Evolutionary conservation across 2,113 vertebrate species (phyloP), one percentile per base, ranked within the genome.

Genomic region (Butorides virescens): DNA sequence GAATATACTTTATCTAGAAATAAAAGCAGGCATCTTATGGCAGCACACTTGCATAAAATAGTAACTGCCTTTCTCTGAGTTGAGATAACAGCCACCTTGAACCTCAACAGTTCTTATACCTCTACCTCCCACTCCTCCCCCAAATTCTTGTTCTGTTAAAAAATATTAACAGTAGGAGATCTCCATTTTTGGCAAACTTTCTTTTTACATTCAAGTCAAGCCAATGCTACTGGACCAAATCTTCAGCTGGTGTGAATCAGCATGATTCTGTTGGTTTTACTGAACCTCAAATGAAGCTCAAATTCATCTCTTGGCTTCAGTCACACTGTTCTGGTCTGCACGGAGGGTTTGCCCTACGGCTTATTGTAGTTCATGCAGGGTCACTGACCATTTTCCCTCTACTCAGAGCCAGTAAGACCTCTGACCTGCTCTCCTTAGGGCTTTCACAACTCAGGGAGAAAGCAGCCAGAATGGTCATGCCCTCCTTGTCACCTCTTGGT

Each of bases 81-180:
- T 68, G n/a, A 86, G 37, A 22, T 34, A 30, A 70, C 37, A 92
- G 27, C 32, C n/a, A 49, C 27, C n/a, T 50, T 52, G 11, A 77
- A 77, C 22, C 9, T 71, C 30, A 56, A 15, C 63, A n/a, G 13
- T 50, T 50, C 67, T 70, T 68, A 34, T 10, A 66, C 5, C 2
- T 66, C 19, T 13, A 56, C 11, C 5, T 2, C 5, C 20, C 3
- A 34, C 7, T 5, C 7, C 20, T 27, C 16, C 2, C 1, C 1
- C 3, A 46, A 53, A 47, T 78, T 74, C 21, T 78, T 67, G 6
- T 89, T 86, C 5, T 1, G 23, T 68, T 78, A 56, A 91, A 75
- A 61, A 62, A 49, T 30, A 21, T 8, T 59, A 68, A 23, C 25
- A 53, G 20, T 34, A 73, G 12, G 21, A 42, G 7, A 49, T 72